Evolutionary conservation across 2,888 invertebrate genomes (phyloP), one percentile per base, ranked within the genome.

Genomic region (Cabera pusaria): DNA sequence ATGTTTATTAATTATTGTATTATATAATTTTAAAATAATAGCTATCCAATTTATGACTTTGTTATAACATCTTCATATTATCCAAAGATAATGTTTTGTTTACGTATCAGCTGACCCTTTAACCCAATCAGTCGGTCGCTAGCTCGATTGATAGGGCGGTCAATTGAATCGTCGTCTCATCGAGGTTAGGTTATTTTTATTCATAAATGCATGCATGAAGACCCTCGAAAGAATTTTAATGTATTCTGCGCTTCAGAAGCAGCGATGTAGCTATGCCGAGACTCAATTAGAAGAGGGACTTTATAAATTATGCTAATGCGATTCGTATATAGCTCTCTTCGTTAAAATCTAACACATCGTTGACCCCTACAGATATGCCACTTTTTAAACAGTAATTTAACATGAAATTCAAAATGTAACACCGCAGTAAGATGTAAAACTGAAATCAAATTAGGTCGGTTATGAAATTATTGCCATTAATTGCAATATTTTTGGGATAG

Each of bases 241-340:
- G 10, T 47, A 44, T 43, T 44, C 47, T 34, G 39, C 26, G 43
- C 49, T 55, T 36, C 43, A 43, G 38, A 47, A 43, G 21, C 36
- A 28, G 35, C 34, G 23, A 41, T 52, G 48, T 37, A 17, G 35
- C 39, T 26, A 22, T 29, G 33, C 28, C 41, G 34, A 27, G 35
- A 44, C 44, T 46, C 49, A 70, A 68, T 75, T 62, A 70, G 55
- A 53, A n/a, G 54, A 58, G 52, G 49, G 51, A 52, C 58, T 64
- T 61, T 56, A 60, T 52, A 64, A 72, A 76, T 72, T 74, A 74
- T 74, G 70, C 52, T 73, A 76, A 76, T 69, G 56, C 49, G 56
- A 42, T 45, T 28, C 41, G 44, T 45, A 41, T 53, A 58, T 60
- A 66, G 58, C 38, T 57, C 49, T 50, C 58, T 46, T 71, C 70